Evolutionary conservation across 2,888 invertebrate genomes (phyloP).

Genomic region (Acanthosoma haemorrhoidale): DNA sequence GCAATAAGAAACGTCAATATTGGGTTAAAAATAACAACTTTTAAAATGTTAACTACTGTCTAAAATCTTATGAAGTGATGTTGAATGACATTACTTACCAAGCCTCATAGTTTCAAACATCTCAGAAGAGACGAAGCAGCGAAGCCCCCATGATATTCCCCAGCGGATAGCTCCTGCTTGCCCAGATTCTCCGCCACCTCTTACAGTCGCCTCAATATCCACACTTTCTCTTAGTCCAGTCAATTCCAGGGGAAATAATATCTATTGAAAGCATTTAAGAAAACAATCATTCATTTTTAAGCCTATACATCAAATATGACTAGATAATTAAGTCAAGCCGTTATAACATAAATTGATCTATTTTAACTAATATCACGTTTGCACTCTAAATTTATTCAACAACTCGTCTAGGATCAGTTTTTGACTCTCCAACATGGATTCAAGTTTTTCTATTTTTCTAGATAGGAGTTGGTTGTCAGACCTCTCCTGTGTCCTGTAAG

Average conservation of each 20-base stretch:
- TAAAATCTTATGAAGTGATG: no score
- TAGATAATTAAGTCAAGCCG: no score
- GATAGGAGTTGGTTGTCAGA: slow-evolving; percentile 28
- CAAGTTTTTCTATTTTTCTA: slow-evolving; percentile 34
- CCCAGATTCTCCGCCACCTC: slow-evolving; percentile 67
- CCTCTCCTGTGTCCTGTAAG: slow-evolving; percentile 37
- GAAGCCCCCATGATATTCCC: slow-evolving; percentile 77
- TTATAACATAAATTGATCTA: slow-evolving; percentile 1
- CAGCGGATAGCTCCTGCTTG: slow-evolving; percentile 86
- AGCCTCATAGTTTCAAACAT: slow-evolving; percentile 79
- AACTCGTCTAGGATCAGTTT: slow-evolving; percentile 27
- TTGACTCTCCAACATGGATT: slow-evolving; percentile 34
- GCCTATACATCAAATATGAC: neutral
- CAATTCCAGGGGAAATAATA: slow-evolving; percentile 80
- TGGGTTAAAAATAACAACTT: no score
- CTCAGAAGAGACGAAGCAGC: slow-evolving; percentile 72
- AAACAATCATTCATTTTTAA: neutral
- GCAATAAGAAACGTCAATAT: no score
- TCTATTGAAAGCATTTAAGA: slow-evolving; percentile 48
- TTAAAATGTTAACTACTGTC: no score
- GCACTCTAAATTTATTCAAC: neutral
- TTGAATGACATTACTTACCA: slow-evolving; percentile 57
- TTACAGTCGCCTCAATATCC: slow-evolving; percentile 74
- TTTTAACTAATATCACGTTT: neutral
- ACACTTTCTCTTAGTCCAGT: slow-evolving; percentile 68